phyloP scores from a whole-genome alignment of 2,888 invertebrate species.

The Sinopyrophorus schimmeli region DNA sequence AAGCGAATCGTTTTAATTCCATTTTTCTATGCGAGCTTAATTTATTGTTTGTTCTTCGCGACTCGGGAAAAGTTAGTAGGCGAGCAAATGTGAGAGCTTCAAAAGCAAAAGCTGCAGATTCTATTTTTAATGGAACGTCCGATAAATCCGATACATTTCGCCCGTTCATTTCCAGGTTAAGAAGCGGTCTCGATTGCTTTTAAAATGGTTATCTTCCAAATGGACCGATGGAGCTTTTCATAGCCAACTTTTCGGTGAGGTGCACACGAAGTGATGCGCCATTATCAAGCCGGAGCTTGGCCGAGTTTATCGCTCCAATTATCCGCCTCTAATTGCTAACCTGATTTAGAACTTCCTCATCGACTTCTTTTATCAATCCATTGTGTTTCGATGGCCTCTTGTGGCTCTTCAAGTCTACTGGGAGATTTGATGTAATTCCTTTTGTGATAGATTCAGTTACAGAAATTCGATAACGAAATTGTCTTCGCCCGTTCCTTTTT shows the following conservation, averaged over 20 bases:
- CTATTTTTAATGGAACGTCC: no score
- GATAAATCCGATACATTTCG: no score
- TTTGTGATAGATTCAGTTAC: conserved; percentile 22
- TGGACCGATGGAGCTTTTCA: conserved; percentile 12
- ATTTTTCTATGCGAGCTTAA: no score
- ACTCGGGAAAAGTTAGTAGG: no score
- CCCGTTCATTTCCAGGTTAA: no score
- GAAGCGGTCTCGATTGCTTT: no score
- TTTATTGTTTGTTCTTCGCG: no score
- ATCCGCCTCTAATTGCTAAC: conserved; percentile 52
- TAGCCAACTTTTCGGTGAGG: conserved; percentile 39
- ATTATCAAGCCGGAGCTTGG: conserved; percentile 43
- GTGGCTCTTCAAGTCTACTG: conserved; percentile 10
- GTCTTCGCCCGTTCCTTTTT: background rate
- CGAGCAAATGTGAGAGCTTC: no score
- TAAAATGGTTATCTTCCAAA: conserved; percentile 13
- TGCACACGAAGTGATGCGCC: conserved; percentile 44
- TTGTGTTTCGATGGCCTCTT: conserved; percentile 35
- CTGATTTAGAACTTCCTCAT: conserved; percentile 48
- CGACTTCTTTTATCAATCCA: conserved; percentile 43
- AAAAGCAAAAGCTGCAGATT: no score
- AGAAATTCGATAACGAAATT: conserved; percentile 13
- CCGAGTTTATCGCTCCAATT: conserved; percentile 51
- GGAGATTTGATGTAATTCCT: conserved; percentile 17
- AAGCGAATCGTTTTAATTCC: no score